A percentile compares a stretch with the other conserved stretches of the same genome.
These are phyloP conservation scores for Panulirus ornatus DNA, from an alignment of 1,140 invertebrate species.

Conservation along the genomic window DNA sequence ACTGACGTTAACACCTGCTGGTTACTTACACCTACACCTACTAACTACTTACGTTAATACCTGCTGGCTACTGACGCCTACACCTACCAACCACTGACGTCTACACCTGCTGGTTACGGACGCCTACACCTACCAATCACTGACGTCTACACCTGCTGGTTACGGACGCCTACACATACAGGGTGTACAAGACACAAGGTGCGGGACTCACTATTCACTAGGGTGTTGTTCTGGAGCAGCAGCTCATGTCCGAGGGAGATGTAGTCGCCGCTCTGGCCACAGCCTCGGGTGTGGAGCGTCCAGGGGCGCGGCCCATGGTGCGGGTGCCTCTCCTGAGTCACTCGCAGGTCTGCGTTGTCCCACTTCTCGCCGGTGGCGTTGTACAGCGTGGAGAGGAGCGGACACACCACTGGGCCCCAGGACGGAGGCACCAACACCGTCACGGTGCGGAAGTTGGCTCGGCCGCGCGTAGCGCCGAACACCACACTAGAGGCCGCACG, in stretches of 20 bases:
- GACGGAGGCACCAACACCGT: constrained; percentile 71
- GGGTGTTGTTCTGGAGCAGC: constrained; percentile 72
- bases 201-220: constrained; percentile 43
- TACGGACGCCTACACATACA: too few relatives aligned
- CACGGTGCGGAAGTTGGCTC: constrained; percentile 73
- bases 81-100: too few relatives aligned
- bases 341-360: constrained; percentile 78
- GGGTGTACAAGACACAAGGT: background rate
- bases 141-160: too few relatives aligned
- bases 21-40: too few relatives aligned
- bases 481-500: constrained; percentile 68
- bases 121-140: too few relatives aligned
- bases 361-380: constrained; percentile 64
- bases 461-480: constrained; percentile 69
- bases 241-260: constrained; percentile 77
- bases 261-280: constrained; percentile 76
- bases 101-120: too few relatives aligned
- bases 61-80: too few relatives aligned
- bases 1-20: too few relatives aligned
- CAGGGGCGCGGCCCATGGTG: constrained; percentile 76
- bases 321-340: constrained; percentile 66
- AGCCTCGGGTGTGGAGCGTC: constrained; percentile 77
- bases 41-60: too few relatives aligned
- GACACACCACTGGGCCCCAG: constrained; percentile 63
- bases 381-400: constrained; percentile 27